Conservation (phyloP, 1,140 invertebrate genomes). For the Pogonognathellus flavescens region DNA sequence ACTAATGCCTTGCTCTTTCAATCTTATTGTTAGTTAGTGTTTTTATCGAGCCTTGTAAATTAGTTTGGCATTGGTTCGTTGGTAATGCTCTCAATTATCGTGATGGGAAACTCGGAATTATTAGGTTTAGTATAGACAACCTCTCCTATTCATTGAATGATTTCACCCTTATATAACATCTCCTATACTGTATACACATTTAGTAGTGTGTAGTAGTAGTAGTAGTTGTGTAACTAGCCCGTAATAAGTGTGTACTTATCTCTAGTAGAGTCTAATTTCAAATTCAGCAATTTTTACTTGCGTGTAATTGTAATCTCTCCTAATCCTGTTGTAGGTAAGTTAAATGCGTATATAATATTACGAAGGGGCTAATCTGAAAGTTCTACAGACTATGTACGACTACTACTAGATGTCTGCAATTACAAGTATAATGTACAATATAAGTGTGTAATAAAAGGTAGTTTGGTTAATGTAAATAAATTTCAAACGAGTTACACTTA, state of each 20-base stretch:
- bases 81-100: conserved; percentile 40
- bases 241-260: not conserved
- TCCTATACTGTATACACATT: not conserved
- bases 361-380: too few species aligned
- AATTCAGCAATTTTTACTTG: not conserved
- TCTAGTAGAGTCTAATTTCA: conserved; percentile 9
- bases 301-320: conserved; percentile 15
- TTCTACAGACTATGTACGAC: too few species aligned
- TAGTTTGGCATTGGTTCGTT: conserved; percentile 44
- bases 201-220: not conserved
- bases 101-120: conserved; percentile 15
- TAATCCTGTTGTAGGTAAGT: not conserved
- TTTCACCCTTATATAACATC: conserved; percentile 28
- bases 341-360: too few species aligned
- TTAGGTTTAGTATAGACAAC: not conserved
- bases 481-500: not conserved
- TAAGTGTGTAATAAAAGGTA: too few species aligned
- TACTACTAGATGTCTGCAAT: too few species aligned
- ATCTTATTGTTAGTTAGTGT: conserved; percentile 17
- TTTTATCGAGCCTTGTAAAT: conserved; percentile 32
- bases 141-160: conserved; percentile 1
- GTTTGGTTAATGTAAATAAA: not conserved
- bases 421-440: too few species aligned
- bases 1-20: conserved; percentile 38
- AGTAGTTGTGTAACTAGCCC: not conserved